These are phyloP conservation scores for Myxocyprinus asiaticus DNA, from an alignment of 2,113 vertebrate species.

Conservation along the genomic window DNA sequence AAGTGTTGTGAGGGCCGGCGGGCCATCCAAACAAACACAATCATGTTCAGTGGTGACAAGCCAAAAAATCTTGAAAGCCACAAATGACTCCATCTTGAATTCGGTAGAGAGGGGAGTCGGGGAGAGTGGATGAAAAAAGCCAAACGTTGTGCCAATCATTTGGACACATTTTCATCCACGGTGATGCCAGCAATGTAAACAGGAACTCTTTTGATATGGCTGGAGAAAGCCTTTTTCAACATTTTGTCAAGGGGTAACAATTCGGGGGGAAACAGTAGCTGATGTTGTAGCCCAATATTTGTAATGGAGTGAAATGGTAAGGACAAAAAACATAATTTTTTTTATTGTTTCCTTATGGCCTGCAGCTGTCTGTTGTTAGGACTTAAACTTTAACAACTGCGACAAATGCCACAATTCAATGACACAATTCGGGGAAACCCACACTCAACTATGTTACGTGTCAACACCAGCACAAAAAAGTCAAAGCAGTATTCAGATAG, in stretches of 20 bases:
- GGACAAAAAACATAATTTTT: neutral
- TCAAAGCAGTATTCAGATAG: neutral
- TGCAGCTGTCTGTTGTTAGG: conserved; percentile 41
- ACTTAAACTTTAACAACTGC: conserved; percentile 10
- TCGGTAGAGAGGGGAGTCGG: neutral
- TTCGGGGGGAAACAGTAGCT: conserved; percentile 1
- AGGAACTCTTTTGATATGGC: conserved; percentile 47
- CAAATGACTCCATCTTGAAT: conserved; percentile 39
- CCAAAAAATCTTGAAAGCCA: conserved; percentile 30
- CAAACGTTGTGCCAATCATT: conserved; percentile 44
- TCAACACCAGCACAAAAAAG: conserved; percentile 11
- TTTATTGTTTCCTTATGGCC: conserved; percentile 10
- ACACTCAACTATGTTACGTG: neutral
- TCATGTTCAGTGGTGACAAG: conserved; percentile 25
- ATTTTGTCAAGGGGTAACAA: conserved; percentile 13
- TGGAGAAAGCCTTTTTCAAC: conserved; percentile 38
- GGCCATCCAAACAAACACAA: conserved; percentile 37
- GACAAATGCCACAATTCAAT: conserved; percentile 28
- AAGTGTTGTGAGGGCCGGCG: neutral
- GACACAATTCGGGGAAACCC: neutral
- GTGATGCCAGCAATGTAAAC: conserved; percentile 42
- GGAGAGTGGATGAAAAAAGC: conserved; percentile 2
- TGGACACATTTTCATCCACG: conserved; percentile 44
- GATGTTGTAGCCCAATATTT: conserved; percentile 4
- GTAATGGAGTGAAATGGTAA: neutral